These are phyloP conservation scores for Chloroclysta siterata DNA, from an alignment of 2,888 invertebrate species.

Conservation along the genomic window DNA sequence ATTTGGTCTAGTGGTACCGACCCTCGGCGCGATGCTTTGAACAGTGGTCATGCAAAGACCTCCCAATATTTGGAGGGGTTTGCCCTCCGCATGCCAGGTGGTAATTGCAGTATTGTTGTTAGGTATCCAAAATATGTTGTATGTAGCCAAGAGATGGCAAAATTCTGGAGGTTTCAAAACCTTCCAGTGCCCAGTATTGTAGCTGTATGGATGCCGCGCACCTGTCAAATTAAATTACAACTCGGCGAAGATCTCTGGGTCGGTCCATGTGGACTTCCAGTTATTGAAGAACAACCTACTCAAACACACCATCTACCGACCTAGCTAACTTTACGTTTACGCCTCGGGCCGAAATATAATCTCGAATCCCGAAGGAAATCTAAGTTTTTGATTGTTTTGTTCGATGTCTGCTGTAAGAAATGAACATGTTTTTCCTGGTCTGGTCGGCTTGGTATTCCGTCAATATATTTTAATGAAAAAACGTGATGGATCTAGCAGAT, in stretches of 20 bases:
- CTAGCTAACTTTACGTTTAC: conserved; percentile 3
- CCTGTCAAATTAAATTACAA: conserved; percentile 2
- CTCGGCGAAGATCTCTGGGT: not conserved
- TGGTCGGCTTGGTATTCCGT: not conserved
- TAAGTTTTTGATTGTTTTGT: conserved; percentile 32
- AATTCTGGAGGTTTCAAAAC: too few relatives aligned
- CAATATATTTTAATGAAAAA: not conserved
- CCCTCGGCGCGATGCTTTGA: too few relatives aligned
- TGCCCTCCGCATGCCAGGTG: too few relatives aligned
- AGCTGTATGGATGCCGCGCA: not conserved
- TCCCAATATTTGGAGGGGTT: too few relatives aligned
- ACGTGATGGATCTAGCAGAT: not conserved
- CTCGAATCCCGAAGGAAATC: conserved; percentile 31
- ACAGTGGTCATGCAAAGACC: too few relatives aligned
- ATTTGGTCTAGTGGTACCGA: too few relatives aligned
- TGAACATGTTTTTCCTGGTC: conserved; percentile 7
- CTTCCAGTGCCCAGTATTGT: not conserved
- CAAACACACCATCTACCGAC: conserved; percentile 1
- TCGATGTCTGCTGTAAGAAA: conserved; percentile 23
- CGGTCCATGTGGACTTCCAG: not conserved
- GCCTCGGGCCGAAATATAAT: conserved; percentile 23
- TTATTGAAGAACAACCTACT: conserved; percentile 2
- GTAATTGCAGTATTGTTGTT: too few relatives aligned
- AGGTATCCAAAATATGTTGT: too few relatives aligned
- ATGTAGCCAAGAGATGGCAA: too few relatives aligned